A percentile compares a stretch with the other conserved stretches of the same genome.
Conservation (phyloP, 1,140 invertebrate genomes). For the Oppia nitens region DNA sequence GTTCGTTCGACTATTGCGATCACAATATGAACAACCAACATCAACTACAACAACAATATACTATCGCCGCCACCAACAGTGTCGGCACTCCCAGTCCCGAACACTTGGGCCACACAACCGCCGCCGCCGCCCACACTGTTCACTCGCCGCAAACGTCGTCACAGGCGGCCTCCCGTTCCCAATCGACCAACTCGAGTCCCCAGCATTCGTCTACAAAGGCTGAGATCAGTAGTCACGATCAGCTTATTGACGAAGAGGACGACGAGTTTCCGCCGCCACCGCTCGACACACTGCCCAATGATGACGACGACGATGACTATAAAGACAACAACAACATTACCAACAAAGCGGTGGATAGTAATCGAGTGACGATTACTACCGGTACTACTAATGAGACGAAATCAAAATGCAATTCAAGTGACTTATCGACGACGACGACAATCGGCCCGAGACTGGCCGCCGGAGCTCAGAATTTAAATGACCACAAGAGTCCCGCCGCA, state of each 20-base stretch:
- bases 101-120: not conserved
- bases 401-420: not conserved
- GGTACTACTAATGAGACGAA: not conserved
- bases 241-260: too few species aligned
- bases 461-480: constrained; percentile 19
- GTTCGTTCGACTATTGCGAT: constrained; percentile 19
- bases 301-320: not conserved
- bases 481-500: constrained; percentile 14
- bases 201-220: not conserved
- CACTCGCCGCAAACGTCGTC: not conserved
- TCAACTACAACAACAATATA: too few species aligned
- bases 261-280: constrained; percentile 14
- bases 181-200: not conserved
- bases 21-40: not conserved
- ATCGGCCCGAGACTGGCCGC: not conserved
- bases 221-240: not conserved
- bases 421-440: constrained; percentile 20
- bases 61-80: too few species aligned
- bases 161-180: not conserved
- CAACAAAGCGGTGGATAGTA: not conserved
- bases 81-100: not conserved
- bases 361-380: not conserved
- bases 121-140: not conserved
- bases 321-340: not conserved
- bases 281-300: not conserved